Evolutionary conservation across 2,797 vertebrate genomes (phyloP).

Genomic region (Lateolabrax maculatus): DNA sequence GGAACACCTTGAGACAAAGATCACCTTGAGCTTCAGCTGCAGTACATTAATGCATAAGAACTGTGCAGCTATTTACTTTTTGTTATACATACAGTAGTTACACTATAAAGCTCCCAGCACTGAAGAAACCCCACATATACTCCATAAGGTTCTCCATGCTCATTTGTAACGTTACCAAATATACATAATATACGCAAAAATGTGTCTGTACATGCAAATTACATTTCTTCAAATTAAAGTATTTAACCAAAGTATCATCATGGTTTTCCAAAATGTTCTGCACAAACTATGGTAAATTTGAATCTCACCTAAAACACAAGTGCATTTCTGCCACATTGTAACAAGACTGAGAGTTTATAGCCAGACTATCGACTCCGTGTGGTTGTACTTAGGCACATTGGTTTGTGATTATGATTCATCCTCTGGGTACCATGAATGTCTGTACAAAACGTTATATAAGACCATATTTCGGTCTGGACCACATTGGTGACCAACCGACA

Average conservation of each 20-base stretch:
- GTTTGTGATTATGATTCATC: neutral
- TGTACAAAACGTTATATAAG: too few relatives aligned
- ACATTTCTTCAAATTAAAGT: neutral
- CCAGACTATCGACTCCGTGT: neutral
- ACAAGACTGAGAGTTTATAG: neutral
- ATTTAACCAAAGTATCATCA: too few relatives aligned
- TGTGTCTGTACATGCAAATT: neutral
- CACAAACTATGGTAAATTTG: neutral
- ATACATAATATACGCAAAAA: neutral
- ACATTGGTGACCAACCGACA: too few relatives aligned
- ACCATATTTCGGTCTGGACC: neutral
- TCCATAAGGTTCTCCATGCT: neutral
- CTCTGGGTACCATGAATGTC: neutral
- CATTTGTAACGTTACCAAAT: neutral
- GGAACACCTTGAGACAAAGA: conserved; percentile 26
- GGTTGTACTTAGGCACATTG: neutral
- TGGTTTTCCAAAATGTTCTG: neutral
- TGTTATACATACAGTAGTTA: neutral
- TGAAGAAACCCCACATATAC: neutral
- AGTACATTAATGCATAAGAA: neutral
- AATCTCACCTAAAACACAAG: too few relatives aligned
- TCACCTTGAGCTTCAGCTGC: neutral
- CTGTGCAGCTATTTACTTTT: neutral
- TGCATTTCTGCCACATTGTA: neutral
- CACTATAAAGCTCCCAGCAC: neutral